phyloP scores from a whole-genome alignment of 2,797 vertebrate genomes.

The Mormyrops attenuatus region DNA sequence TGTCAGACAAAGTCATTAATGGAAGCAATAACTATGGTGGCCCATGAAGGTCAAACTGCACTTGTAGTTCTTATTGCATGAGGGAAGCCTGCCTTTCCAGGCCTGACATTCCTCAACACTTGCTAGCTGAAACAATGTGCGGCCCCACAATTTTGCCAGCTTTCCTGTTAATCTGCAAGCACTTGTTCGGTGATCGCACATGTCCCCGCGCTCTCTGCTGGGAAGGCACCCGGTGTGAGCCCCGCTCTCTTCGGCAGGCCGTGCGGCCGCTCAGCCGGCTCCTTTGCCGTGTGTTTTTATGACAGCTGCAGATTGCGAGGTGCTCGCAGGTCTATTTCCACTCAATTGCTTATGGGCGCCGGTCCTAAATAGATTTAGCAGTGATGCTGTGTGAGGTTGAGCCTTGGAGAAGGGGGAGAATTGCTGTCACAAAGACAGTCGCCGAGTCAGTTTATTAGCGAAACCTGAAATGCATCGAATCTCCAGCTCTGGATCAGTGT shows the following conservation, averaged over 20 bases:
- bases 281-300: slow-evolving; percentile 63
- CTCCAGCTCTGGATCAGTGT: slow-evolving; percentile 63
- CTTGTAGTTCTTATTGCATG: not conserved
- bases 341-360: slow-evolving; percentile 67
- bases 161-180: not conserved
- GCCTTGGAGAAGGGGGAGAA: slow-evolving; percentile 41
- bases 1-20: slow-evolving; percentile 67
- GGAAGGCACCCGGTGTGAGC: not conserved
- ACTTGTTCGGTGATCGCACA: not conserved
- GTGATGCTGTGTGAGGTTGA: slow-evolving; percentile 57
- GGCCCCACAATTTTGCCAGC: not conserved
- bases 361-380: slow-evolving; percentile 71
- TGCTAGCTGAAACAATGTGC: not conserved
- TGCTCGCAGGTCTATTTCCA: slow-evolving; percentile 68
- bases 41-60: not conserved
- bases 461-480: slow-evolving; percentile 68
- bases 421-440: slow-evolving; percentile 35
- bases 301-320: slow-evolving; percentile 64
- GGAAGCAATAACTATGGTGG: not conserved
- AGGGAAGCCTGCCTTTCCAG: not conserved
- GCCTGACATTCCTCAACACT: not conserved
- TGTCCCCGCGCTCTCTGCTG: not conserved
- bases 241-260: not conserved
- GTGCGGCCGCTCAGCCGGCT: not conserved
- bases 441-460: slow-evolving; percentile 53